Evolutionary conservation across 1,140 invertebrate genomes (phyloP).

Genomic region (Sycobia sp.): DNA sequence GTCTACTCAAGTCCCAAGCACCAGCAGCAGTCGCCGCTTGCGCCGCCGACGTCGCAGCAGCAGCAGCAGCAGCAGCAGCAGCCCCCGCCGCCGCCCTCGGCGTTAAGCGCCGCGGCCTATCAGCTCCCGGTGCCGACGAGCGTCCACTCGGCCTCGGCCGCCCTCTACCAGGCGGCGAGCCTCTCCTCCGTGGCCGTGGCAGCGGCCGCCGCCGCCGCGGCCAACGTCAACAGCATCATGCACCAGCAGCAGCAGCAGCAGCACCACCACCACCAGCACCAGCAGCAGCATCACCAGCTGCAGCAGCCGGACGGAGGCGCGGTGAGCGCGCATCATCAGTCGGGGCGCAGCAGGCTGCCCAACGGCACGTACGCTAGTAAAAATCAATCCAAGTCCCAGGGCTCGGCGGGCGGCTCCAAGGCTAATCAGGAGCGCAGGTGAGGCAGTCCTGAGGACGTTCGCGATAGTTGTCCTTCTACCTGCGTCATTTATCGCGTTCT

Average conservation of each 20-base stretch:
- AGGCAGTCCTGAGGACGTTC: too few species aligned
- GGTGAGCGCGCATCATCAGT: slow-evolving; percentile 15
- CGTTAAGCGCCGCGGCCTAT: background rate
- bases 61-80: too few species aligned
- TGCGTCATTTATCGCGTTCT: too few species aligned
- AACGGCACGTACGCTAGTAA: slow-evolving; percentile 57
- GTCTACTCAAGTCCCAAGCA: slow-evolving; percentile 32
- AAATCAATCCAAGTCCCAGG: slow-evolving; percentile 47
- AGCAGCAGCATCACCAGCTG: too few species aligned
- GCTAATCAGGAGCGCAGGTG: slow-evolving; percentile 34
- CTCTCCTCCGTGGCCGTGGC: slow-evolving; percentile 43
- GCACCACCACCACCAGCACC: too few species aligned
- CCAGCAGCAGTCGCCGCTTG: slow-evolving; percentile 3
- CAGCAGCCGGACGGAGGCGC: background rate
- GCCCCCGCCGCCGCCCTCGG: too few species aligned
- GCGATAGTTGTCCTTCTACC: too few species aligned
- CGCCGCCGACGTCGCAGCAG: too few species aligned
- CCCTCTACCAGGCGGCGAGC: slow-evolving; percentile 13
- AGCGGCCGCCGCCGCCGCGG: slow-evolving; percentile 19
- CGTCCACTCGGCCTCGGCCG: slow-evolving; percentile 44
- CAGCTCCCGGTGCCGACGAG: background rate
- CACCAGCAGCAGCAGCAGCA: slow-evolving; percentile 41
- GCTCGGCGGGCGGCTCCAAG: slow-evolving; percentile 5
- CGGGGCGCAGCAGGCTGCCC: slow-evolving; percentile 46
- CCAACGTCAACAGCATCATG: slow-evolving; percentile 5